Conservation (phyloP, 2,113 vertebrate species). For the Dascyllus trimaculatus region DNA sequence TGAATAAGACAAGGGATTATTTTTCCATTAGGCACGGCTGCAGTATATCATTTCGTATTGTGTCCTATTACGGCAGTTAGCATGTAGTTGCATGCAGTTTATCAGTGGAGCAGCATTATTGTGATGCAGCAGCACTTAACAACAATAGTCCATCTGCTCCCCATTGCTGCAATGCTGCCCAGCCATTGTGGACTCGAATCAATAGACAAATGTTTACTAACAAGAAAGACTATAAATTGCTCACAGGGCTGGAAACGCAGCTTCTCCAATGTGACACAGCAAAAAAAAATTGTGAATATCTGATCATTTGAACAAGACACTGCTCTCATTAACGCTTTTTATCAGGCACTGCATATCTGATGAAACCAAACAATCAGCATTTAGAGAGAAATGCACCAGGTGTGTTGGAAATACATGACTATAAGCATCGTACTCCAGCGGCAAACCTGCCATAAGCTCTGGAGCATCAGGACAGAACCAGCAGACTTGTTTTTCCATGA, state of each 20-base stretch:
- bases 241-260: conserved; percentile 15
- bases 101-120: conserved; percentile 21
- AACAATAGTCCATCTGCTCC: conserved; percentile 59
- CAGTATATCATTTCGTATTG: conserved; percentile 13
- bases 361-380: background rate
- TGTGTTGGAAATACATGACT: background rate
- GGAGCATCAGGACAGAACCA: conserved; percentile 6
- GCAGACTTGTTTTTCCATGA: conserved; percentile 25
- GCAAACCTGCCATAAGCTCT: conserved; percentile 3
- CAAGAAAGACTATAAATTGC: conserved; percentile 30
- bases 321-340: background rate
- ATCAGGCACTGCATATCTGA: background rate
- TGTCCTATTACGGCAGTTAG: conserved; percentile 17
- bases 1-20: conserved; percentile 24
- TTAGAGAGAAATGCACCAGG: background rate
- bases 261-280: background rate
- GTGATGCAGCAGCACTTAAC: conserved; percentile 8
- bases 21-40: conserved; percentile 13
- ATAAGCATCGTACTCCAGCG: background rate
- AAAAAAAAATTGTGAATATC: conserved; percentile 2
- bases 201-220: conserved; percentile 50
- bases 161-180: conserved; percentile 19
- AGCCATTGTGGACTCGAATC: conserved; percentile 44
- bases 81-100: conserved; percentile 20
- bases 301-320: conserved; percentile 1